Percentiles rank a stretch among this genome's conserved stretches.
These are phyloP conservation scores for Napeogenes inachia DNA, from an alignment of 2,888 invertebrate genomes.

Conservation along the genomic window DNA sequence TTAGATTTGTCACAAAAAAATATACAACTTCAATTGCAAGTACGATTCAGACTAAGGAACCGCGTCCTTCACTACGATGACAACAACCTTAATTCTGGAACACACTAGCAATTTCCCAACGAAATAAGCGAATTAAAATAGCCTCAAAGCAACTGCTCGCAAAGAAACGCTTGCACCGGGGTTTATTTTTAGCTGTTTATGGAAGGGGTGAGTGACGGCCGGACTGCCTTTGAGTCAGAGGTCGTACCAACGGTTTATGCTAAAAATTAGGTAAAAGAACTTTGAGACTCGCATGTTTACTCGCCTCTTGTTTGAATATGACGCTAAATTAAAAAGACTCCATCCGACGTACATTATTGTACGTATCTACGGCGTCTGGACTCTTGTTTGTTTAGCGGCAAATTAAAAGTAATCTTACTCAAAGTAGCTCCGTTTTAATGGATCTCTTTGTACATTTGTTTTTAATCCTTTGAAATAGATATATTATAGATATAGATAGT, in stretches of 20 bases:
- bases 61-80: conserved; percentile 26
- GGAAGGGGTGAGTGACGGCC: conserved; percentile 45
- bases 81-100: conserved; percentile 51
- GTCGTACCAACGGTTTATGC: conserved; percentile 30
- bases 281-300: conserved; percentile 27
- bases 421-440: not conserved
- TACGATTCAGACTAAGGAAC: not conserved
- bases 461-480: not conserved
- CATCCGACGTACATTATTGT: not conserved
- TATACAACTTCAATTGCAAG: no score
- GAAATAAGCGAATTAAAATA: conserved; percentile 73
- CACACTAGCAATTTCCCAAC: conserved; percentile 63
- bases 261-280: conserved; percentile 34
- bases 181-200: conserved; percentile 65
- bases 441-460: not conserved
- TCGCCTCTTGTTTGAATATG: conserved; percentile 11
- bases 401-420: conserved; percentile 4
- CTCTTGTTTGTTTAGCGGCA: conserved; percentile 15
- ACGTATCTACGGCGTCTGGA: conserved; percentile 10
- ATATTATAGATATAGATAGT: not conserved
- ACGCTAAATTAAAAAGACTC: conserved; percentile 18
- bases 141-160: conserved; percentile 66
- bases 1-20: no score
- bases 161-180: conserved; percentile 62
- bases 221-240: conserved; percentile 59